Evolutionary conservation across 2,888 invertebrate genomes (phyloP).

Genomic region (Saturnia japonica): DNA sequence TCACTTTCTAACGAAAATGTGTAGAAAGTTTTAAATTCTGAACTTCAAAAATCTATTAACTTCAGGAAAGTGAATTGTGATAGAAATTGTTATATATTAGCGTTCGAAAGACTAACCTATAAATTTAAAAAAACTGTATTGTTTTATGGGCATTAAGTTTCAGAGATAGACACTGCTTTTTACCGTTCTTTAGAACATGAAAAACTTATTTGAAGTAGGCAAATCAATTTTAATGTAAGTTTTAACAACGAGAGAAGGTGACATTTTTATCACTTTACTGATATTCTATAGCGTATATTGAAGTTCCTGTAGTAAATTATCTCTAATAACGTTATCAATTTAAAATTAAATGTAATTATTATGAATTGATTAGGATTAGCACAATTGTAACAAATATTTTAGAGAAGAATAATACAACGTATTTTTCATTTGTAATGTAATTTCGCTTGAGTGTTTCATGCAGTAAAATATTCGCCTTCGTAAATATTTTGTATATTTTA

Average conservation of each 20-base stretch:
- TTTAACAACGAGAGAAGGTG: not conserved
- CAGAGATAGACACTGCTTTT: not conserved
- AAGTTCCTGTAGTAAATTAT: not conserved
- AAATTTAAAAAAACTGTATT: not conserved
- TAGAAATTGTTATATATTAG: not conserved
- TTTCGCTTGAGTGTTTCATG: not conserved
- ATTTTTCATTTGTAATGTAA: not conserved
- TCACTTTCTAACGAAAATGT: not conserved
- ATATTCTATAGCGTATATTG: not conserved
- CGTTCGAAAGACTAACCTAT: not conserved
- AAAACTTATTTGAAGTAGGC: not conserved
- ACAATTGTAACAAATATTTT: not conserved
- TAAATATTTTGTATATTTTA: not conserved
- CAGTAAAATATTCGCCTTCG: too few relatives aligned
- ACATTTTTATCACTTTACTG: not conserved
- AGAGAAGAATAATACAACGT: not conserved
- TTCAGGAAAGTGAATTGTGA: not conserved
- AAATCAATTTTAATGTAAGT: not conserved
- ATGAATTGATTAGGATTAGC: not conserved
- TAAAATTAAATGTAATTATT: not conserved
- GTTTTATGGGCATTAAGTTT: not conserved
- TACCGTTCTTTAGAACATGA: not conserved
- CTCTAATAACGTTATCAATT: not conserved
- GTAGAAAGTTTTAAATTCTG: not conserved
- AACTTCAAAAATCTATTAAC: not conserved